Conservation (phyloP, 2,888 invertebrate species). For the Drosophila testacea region DNA sequence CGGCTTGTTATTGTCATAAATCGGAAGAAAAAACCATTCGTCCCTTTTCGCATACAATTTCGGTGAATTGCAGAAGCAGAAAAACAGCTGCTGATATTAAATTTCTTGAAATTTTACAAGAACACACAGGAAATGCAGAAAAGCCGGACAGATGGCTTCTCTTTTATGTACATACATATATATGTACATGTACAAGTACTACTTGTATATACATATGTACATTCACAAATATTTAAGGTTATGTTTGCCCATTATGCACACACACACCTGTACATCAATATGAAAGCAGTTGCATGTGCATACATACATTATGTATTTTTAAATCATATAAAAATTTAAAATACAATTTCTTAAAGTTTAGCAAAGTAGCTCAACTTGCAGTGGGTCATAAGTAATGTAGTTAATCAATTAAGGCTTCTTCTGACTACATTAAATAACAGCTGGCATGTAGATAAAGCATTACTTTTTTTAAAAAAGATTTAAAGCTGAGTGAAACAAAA, state of each 20-base stretch:
- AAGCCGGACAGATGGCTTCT: conserved; percentile 47
- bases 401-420: background rate
- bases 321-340: background rate
- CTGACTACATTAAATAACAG: conserved; percentile 21
- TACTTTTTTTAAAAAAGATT: background rate
- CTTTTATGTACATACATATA: background rate
- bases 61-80: conserved; percentile 46
- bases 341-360: background rate
- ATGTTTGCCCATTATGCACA: conserved; percentile 12
- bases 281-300: too few relatives aligned
- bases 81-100: conserved; percentile 51
- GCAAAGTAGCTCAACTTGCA: background rate
- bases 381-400: background rate
- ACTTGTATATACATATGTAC: background rate
- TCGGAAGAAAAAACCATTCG: conserved; percentile 1
- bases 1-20: conserved; percentile 47
- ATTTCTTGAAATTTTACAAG: conserved; percentile 42
- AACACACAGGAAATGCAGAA: conserved; percentile 55
- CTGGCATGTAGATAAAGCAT: conserved; percentile 18
- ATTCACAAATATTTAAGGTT: conserved; percentile 25
- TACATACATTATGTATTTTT: background rate
- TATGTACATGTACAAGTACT: too few relatives aligned
- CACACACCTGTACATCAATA: background rate
- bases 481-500: conserved; percentile 6
- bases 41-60: conserved; percentile 3